Evolutionary conservation across 2,888 invertebrate genomes (phyloP).

Genomic region (Meteorus colon): DNA sequence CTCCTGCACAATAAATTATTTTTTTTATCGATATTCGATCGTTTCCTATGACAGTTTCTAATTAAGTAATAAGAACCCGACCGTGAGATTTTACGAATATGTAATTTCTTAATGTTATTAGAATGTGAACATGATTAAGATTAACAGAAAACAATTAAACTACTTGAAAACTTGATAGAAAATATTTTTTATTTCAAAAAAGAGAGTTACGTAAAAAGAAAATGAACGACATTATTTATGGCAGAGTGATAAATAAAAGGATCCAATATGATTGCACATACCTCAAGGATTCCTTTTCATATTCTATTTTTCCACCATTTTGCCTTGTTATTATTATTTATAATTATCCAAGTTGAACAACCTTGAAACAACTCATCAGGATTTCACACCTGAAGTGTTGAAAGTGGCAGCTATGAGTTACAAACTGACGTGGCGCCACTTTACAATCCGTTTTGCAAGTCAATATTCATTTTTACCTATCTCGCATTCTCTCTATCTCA

Average conservation of each 20-base stretch:
- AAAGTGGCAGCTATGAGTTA: conserved; percentile 38
- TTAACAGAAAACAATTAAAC: too few species aligned
- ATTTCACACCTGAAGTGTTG: conserved; percentile 42
- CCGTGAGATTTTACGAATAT: too few species aligned
- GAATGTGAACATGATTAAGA: too few species aligned
- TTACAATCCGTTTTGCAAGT: conserved; percentile 41
- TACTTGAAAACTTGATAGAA: too few species aligned
- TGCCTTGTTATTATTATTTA: neutral
- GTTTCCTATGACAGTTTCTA: too few species aligned
- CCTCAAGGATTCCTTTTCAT: neutral
- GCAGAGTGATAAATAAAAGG: conserved; percentile 25
- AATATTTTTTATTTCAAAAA: too few species aligned
- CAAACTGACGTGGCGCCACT: conserved; percentile 41
- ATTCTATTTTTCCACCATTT: conserved; percentile 12
- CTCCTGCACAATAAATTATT: too few species aligned
- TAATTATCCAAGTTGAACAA: conserved; percentile 16
- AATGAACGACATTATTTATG: neutral
- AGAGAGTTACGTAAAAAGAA: too few species aligned
- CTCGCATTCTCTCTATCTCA: neutral
- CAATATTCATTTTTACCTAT: conserved; percentile 20
- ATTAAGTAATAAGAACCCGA: too few species aligned
- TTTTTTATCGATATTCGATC: too few species aligned
- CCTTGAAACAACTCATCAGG: conserved; percentile 31
- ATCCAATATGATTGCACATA: conserved; percentile 6
- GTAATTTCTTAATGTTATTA: too few species aligned